These are phyloP conservation scores for Onchidella celtica DNA, from an alignment of 2,888 invertebrate genomes.

Conservation along the genomic window DNA sequence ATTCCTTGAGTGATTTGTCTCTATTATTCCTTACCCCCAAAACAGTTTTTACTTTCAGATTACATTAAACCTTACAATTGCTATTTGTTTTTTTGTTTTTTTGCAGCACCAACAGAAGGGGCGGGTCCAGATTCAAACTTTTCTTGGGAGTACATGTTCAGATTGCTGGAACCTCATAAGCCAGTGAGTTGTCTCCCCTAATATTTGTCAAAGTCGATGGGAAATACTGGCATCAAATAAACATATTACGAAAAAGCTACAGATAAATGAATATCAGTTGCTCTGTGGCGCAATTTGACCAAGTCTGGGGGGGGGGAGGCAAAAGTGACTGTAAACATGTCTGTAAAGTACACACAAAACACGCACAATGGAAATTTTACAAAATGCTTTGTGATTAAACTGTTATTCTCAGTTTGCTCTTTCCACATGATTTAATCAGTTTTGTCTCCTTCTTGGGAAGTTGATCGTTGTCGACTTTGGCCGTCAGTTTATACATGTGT, in stretches of 20 bases:
- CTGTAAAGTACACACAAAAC: no score
- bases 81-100: constrained; percentile 7
- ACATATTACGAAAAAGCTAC: not conserved
- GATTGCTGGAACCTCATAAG: constrained; percentile 51
- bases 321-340: not conserved
- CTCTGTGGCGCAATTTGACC: not conserved
- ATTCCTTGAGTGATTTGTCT: no score
- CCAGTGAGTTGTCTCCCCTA: constrained; percentile 36
- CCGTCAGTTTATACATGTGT: no score
- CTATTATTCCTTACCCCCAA: no score
- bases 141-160: constrained; percentile 60
- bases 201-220: not conserved
- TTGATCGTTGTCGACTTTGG: no score
- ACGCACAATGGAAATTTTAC: no score
- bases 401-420: no score
- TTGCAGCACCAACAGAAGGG: constrained; percentile 37
- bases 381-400: no score
- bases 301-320: not conserved
- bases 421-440: no score
- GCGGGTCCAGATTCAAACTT: constrained; percentile 53
- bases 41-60: not conserved
- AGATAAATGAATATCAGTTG: no score
- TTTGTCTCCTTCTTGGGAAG: no score
- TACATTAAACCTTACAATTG: not conserved
- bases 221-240: not conserved